Evolutionary conservation across 2,888 invertebrate species (phyloP).

Genomic region (Mantis religiosa): DNA sequence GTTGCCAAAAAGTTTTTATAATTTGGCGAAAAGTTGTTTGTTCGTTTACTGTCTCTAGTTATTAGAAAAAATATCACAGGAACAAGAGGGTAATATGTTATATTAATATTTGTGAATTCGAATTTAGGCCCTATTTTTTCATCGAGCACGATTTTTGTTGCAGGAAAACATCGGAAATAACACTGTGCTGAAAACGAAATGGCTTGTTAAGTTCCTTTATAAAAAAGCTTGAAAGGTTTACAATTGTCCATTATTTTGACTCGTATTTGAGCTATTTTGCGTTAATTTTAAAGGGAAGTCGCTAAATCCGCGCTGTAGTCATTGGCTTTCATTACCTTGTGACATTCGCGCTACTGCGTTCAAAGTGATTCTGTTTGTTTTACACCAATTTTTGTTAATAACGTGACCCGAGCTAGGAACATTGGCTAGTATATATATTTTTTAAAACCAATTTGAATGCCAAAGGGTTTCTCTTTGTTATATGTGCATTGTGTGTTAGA

Average conservation of each 20-base stretch:
- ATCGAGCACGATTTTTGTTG: too few species aligned
- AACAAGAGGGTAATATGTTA: too few species aligned
- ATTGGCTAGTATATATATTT: neutral
- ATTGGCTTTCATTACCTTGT: neutral
- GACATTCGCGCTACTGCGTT: neutral
- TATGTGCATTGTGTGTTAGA: neutral
- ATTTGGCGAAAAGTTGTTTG: too few species aligned
- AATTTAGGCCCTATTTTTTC: too few species aligned
- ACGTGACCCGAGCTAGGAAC: neutral
- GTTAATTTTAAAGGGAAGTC: neutral
- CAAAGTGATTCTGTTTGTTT: constrained; percentile 14
- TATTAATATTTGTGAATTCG: too few species aligned
- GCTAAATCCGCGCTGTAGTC: neutral
- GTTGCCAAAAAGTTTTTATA: too few species aligned
- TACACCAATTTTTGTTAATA: constrained; percentile 14
- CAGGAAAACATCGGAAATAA: too few species aligned
- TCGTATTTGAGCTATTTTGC: neutral
- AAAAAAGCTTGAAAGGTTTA: neutral
- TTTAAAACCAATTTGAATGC: constrained; percentile 7
- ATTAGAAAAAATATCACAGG: too few species aligned
- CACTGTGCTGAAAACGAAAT: too few species aligned
- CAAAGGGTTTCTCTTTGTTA: constrained; percentile 6
- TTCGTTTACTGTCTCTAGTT: too few species aligned
- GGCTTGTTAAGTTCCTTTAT: too few species aligned
- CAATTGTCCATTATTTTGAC: neutral